phyloP scores from a whole-genome alignment of 1,140 invertebrate genomes.

The Megathymus violae region DNA sequence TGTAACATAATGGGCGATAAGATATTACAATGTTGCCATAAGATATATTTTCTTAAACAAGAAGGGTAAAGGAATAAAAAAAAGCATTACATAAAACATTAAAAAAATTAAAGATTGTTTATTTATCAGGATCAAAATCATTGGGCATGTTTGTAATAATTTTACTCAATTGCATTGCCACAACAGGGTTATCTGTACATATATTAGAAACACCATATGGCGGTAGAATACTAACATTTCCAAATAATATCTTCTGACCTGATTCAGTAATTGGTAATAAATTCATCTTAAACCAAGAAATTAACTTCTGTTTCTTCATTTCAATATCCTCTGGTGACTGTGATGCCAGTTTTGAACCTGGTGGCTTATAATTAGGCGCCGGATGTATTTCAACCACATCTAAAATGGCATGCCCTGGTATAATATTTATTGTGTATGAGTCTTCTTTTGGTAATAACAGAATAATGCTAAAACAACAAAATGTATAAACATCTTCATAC shows the following conservation, averaged over 20 bases:
- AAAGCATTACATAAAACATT: neutral
- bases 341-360: constrained; percentile 28
- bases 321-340: constrained; percentile 31
- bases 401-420: constrained; percentile 70
- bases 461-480: constrained; percentile 61
- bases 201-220: constrained; percentile 62
- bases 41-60: neutral
- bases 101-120: too few species aligned
- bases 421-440: constrained; percentile 49
- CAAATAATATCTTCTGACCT: constrained; percentile 60
- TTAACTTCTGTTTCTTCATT: constrained; percentile 54
- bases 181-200: constrained; percentile 66
- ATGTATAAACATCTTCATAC: too few species aligned
- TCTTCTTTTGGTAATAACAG: constrained; percentile 48
- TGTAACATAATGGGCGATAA: neutral
- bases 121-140: constrained; percentile 39
- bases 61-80: neutral
- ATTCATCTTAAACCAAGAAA: constrained; percentile 66
- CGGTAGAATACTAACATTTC: constrained; percentile 60
- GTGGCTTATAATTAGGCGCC: constrained; percentile 38
- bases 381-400: constrained; percentile 44
- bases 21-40: neutral
- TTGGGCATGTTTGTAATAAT: constrained; percentile 65
- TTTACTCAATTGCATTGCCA: constrained; percentile 65
- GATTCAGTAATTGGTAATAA: constrained; percentile 58